phyloP scores from a whole-genome alignment of 2,797 vertebrate species.

The Silurus aristotelis region DNA sequence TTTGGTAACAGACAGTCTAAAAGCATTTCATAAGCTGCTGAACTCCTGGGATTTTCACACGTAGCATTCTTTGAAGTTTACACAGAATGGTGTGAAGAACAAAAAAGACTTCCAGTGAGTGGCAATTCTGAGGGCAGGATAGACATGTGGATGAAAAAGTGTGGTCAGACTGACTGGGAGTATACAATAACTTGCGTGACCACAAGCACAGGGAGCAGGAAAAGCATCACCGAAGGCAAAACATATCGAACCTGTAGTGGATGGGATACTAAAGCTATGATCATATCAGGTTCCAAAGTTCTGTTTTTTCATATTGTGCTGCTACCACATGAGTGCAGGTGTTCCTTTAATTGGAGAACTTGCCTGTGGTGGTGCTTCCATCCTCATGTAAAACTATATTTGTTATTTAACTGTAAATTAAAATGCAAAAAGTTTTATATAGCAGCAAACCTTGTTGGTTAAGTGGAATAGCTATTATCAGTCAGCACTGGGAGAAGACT shows the following conservation, averaged over 20 bases:
- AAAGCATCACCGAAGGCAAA: neutral
- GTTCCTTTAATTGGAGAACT: neutral
- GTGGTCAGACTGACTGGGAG: neutral
- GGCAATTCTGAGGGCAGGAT: neutral
- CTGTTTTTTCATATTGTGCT: too few species aligned
- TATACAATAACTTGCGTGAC: neutral
- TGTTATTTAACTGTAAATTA: neutral
- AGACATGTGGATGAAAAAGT: neutral
- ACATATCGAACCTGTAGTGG: neutral
- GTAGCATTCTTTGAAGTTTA: neutral
- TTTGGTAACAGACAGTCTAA: neutral
- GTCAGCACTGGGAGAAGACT: neutral
- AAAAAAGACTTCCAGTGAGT: neutral
- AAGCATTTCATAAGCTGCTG: neutral
- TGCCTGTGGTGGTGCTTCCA: neutral
- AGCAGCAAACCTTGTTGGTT: neutral
- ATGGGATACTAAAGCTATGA: neutral
- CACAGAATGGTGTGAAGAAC: neutral
- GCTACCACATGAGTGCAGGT: neutral
- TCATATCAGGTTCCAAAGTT: neutral
- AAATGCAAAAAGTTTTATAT: neutral
- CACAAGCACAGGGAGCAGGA: neutral
- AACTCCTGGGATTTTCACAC: neutral
- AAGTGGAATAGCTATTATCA: neutral
- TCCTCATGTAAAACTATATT: neutral